Evolutionary conservation across 2,113 vertebrate genomes (phyloP).

Genomic region (Diadophis punctatus): DNA sequence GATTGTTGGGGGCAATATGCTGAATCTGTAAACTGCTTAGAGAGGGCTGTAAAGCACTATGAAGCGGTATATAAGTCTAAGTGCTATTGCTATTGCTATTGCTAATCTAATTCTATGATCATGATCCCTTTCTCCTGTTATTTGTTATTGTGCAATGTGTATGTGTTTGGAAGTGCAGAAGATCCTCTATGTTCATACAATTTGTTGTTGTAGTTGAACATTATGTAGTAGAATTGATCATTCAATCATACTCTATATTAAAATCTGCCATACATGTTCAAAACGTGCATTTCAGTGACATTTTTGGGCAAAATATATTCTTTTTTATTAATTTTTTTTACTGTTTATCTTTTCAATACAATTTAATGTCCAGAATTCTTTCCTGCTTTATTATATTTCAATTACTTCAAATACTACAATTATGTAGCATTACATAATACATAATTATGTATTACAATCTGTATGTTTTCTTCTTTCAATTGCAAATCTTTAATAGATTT

Average conservation of each 20-base stretch:
- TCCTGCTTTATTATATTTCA: background rate
- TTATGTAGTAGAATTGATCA: background rate
- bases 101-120: too few species aligned
- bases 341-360: background rate
- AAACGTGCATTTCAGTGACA: background rate
- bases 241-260: background rate
- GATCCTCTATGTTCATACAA: background rate
- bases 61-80: too few species aligned
- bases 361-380: background rate
- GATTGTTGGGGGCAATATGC: too few species aligned
- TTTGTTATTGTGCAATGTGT: background rate
- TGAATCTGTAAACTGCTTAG: too few species aligned
- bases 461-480: background rate
- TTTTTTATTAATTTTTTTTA: background rate
- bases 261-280: background rate
- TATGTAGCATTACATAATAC: too few species aligned
- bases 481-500: slow-evolving; percentile 17
- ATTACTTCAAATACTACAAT: too few species aligned
- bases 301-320: background rate
- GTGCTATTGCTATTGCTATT: too few species aligned
- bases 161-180: background rate
- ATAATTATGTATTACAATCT: background rate
- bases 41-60: too few species aligned
- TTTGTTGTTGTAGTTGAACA: background rate
- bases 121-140: background rate